Percentiles rank a stretch among this genome's conserved stretches.
Evolutionary conservation across 2,888 invertebrate genomes (phyloP).

Genomic region (Idaea dimidiata): DNA sequence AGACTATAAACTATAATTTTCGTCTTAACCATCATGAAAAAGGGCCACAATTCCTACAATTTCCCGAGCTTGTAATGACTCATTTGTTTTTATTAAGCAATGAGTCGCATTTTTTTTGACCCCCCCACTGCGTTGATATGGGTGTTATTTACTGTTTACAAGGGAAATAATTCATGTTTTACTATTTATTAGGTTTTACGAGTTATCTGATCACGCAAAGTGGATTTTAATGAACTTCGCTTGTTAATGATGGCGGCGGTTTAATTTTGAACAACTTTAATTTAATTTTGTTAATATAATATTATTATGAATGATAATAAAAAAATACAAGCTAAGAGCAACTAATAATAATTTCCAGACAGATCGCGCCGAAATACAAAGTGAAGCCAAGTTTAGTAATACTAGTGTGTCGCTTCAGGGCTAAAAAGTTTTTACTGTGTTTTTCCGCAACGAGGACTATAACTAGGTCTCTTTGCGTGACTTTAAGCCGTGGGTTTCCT

Average conservation of each 20-base stretch:
- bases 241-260: background rate
- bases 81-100: constrained; percentile 4
- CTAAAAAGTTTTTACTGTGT: no score
- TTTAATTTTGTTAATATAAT: background rate
- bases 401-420: no score
- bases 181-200: background rate
- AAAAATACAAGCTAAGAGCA: no score
- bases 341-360: no score
- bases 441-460: no score
- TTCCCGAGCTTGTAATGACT: constrained; percentile 1
- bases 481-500: no score
- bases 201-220: constrained; percentile 1
- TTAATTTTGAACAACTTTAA: background rate
- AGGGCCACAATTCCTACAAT: background rate
- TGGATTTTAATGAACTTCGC: background rate
- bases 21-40: background rate
- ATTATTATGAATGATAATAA: background rate
- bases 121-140: background rate
- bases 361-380: no score
- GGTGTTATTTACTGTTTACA: background rate
- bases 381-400: no score
- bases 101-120: background rate
- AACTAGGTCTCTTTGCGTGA: no score
- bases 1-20: background rate
- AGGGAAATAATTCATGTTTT: constrained; percentile 1